Evolutionary conservation across 2,113 vertebrate species (phyloP), one percentile per base, ranked within the genome.

Genomic region (Candoia aspera): DNA sequence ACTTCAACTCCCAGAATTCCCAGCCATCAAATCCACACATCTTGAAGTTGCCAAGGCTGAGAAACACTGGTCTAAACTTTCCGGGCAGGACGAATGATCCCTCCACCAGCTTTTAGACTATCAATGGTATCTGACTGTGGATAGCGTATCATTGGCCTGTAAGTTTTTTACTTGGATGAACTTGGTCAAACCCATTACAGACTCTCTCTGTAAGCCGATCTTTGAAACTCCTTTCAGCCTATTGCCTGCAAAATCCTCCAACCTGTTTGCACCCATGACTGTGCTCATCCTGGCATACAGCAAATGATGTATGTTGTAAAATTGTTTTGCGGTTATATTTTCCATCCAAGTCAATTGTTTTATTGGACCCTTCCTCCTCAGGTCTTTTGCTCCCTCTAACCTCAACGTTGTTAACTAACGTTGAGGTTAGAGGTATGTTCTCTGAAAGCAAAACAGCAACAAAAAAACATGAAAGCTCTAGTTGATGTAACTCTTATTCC

Each of bases 401-500:
- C n/a, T n/a, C n/a, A n/a, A n/a, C n/a, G n/a, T n/a, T 24, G 3
- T 55, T 17, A 42, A 33, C 19, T 29, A 46, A 60, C 5, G 0
- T 5, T 26, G 33, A 73, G 29, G 29, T 24, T 60, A 73, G 8
- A 26, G 49, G 9, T 10, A 29, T 12, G 60, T 29, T 29, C 26
- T 64, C 62, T 64, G 62, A 64, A 64, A 64, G 29, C 17, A 21
- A 79, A 79, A 33, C 17, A 42, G 2, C 29, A 29, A n/a, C 4
- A 54, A 11, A 33, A 37, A 86, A 10, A 46, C 17, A 49, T 2
- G 15, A 23, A 46, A 4, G 21, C 2, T 33, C 6, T 1, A 0
- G 4, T 0, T 1, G 0, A 6, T 2, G 58, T 0, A 1, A n/a
- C 2, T 46, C 5, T 4, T 33, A 15, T 21, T 90, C 24, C 2